These are phyloP conservation scores for Austrolebias charrua DNA, from an alignment of 2,797 vertebrate species.

Conservation along the genomic window DNA sequence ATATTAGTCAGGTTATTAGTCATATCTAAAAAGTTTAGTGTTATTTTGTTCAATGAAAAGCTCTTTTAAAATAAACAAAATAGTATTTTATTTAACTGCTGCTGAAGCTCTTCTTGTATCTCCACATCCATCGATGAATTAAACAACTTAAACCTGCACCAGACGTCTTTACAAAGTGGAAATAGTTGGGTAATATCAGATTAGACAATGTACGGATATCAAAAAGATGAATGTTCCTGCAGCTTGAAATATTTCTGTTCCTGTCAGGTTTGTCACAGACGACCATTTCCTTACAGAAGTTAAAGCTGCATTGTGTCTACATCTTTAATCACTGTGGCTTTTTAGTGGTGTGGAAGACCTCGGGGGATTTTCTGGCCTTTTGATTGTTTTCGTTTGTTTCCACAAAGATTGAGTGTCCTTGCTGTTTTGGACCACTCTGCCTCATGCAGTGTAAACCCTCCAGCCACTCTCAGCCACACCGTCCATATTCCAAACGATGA, in stretches of 20 bases:
- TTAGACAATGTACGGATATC: slow-evolving; percentile 54
- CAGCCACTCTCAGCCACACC: slow-evolving; percentile 58
- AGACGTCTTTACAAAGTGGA: slow-evolving; percentile 57
- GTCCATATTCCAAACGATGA: slow-evolving; percentile 55
- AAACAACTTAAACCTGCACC: not conserved
- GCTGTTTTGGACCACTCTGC: slow-evolving; percentile 36
- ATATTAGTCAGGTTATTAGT: slow-evolving; percentile 14
- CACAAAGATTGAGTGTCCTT: slow-evolving; percentile 52
- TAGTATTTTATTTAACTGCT: too few relatives aligned
- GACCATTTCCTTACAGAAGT: slow-evolving; percentile 61
- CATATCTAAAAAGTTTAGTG: not conserved
- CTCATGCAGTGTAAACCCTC: slow-evolving; percentile 61
- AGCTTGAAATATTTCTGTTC: slow-evolving; percentile 42
- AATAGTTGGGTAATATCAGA: slow-evolving; percentile 56
- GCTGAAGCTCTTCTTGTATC: too few relatives aligned
- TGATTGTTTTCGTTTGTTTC: slow-evolving; percentile 11
- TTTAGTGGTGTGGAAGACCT: slow-evolving; percentile 52
- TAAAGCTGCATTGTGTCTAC: slow-evolving; percentile 39
- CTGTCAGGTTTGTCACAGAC: slow-evolving; percentile 26
- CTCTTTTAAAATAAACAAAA: too few relatives aligned
- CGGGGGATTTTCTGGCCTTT: slow-evolving; percentile 47
- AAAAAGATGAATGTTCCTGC: slow-evolving; percentile 40
- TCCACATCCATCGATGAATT: not conserved
- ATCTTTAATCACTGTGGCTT: slow-evolving; percentile 45
- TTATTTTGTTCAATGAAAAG: too few relatives aligned